A percentile compares a stretch with the other conserved stretches of the same genome.
Evolutionary conservation across 2,797 vertebrate genomes (phyloP).

Genomic region (Hydrocynus forskahlii): DNA sequence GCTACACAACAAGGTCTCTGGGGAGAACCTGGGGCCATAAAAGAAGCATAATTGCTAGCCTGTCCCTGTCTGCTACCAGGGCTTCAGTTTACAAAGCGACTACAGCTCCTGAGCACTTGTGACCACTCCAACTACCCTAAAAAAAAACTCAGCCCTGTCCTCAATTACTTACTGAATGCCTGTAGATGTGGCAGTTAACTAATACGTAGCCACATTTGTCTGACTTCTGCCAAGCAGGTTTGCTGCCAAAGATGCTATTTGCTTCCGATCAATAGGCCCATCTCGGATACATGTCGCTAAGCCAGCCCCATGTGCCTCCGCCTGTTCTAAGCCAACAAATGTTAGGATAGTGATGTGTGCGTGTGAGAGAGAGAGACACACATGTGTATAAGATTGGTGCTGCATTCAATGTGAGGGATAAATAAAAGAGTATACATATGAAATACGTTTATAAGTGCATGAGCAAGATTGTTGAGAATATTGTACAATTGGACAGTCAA

Average conservation of each 20-base stretch:
- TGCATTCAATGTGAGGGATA: constrained; percentile 11
- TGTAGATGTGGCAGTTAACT: constrained; percentile 39
- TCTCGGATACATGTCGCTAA: constrained; percentile 31
- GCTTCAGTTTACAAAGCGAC: constrained; percentile 43
- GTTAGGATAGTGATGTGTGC: constrained; percentile 32
- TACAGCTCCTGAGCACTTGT: constrained; percentile 22
- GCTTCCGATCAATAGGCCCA: constrained; percentile 47
- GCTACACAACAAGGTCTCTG: neutral
- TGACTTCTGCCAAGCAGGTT: constrained; percentile 48
- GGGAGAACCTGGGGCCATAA: constrained; percentile 14
- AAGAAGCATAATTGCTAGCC: constrained; percentile 37
- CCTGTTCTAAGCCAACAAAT: constrained; percentile 34
- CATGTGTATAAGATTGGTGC: neutral
- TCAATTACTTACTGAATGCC: constrained; percentile 44
- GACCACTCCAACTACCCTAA: neutral
- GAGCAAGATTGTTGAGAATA: constrained; percentile 11
- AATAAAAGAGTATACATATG: neutral
- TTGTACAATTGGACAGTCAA: constrained; percentile 33
- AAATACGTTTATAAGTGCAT: neutral
- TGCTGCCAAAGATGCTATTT: constrained; percentile 59
- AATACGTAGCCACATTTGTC: constrained; percentile 53
- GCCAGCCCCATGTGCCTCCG: constrained; percentile 10
- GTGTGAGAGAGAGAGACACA: neutral
- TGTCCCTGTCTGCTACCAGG: constrained; percentile 16
- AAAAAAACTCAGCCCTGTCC: neutral